Percentiles rank a stretch among this genome's conserved stretches.
Evolutionary conservation across 2,797 vertebrate species (phyloP).

Genomic region (Phrynocephalus forsythii): DNA sequence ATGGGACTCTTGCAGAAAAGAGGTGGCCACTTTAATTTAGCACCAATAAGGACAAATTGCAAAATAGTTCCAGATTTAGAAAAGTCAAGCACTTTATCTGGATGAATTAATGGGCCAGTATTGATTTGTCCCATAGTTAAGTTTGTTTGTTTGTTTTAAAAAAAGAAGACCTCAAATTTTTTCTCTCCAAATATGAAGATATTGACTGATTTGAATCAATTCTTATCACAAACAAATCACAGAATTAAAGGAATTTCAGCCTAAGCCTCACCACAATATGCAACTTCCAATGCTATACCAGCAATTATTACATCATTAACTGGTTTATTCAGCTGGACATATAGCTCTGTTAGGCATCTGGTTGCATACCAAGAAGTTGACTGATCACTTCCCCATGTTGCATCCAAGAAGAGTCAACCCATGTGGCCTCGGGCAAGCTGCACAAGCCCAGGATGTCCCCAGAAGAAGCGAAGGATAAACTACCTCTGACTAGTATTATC

Average conservation of each 20-base stretch:
- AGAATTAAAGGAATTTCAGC: not conserved
- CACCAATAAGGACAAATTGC: not conserved
- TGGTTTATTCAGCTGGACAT: slow-evolving; percentile 29
- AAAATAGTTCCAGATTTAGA: not conserved
- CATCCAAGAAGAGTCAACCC: no score
- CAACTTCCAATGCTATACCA: no score
- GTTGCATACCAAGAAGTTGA: no score
- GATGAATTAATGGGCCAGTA: not conserved
- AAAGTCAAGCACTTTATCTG: not conserved
- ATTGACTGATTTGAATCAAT: not conserved
- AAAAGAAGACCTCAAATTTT: not conserved
- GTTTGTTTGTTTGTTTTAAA: not conserved
- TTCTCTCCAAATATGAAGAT: not conserved
- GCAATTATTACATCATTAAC: slow-evolving; percentile 48
- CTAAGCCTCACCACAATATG: not conserved
- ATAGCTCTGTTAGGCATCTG: no score
- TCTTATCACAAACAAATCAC: not conserved
- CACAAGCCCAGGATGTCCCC: no score
- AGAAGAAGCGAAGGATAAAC: no score
- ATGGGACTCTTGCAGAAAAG: not conserved
- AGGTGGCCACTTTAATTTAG: not conserved
- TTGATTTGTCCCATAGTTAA: not conserved
- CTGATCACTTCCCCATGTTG: no score
- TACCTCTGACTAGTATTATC: no score
- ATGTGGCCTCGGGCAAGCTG: no score